phyloP scores from a whole-genome alignment of 1,140 invertebrate species.

The Heliconius nattereri region DNA sequence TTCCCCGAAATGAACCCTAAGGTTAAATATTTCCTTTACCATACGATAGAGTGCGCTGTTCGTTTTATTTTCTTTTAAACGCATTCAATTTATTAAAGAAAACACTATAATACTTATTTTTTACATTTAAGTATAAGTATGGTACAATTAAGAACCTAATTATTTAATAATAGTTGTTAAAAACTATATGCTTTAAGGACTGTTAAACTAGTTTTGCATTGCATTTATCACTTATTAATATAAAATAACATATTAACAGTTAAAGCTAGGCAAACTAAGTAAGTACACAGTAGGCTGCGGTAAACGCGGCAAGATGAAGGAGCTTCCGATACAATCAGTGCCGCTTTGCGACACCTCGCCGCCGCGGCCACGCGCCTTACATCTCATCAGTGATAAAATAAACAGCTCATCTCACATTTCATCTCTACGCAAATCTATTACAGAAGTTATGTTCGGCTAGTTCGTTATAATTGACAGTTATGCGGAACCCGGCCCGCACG shows the following conservation, averaged over 20 bases:
- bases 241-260: background rate
- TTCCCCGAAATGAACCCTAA: conserved; percentile 44
- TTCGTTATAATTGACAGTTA: conserved; percentile 43
- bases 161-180: too few relatives aligned
- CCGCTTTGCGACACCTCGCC: conserved; percentile 66
- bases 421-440: conserved; percentile 59
- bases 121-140: background rate
- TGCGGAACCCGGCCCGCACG: conserved; percentile 27
- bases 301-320: conserved; percentile 68
- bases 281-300: conserved; percentile 39
- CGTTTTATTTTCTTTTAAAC: background rate
- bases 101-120: background rate
- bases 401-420: conserved; percentile 61
- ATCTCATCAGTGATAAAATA: conserved; percentile 68
- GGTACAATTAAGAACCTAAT: too few relatives aligned
- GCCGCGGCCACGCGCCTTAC: conserved; percentile 64
- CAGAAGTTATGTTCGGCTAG: conserved; percentile 37
- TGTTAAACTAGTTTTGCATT: background rate
- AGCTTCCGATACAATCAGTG: conserved; percentile 57
- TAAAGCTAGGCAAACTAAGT: conserved; percentile 12
- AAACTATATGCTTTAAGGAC: too few relatives aligned
- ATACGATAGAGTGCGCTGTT: conserved; percentile 48
- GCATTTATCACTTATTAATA: background rate
- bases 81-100: background rate
- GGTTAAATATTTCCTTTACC: conserved; percentile 40